A percentile compares a stretch with the other conserved stretches of the same genome.
phyloP scores from a whole-genome alignment of 2,113 vertebrate species.

The Bothrops jararaca region DNA sequence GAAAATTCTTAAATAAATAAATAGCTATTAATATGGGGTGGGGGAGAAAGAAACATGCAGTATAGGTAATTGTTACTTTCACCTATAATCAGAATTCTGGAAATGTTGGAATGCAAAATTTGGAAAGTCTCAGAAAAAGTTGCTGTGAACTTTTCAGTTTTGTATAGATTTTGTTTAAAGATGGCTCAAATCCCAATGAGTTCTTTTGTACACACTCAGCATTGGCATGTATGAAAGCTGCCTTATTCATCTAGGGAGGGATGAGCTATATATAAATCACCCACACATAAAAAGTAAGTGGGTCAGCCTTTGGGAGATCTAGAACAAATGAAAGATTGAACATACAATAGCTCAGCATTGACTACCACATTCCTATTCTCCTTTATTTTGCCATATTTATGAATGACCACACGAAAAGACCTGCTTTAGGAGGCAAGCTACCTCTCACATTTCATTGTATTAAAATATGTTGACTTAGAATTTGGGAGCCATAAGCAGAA shows the following conservation, averaged over 20 bases:
- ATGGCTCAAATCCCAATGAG: background rate
- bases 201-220: background rate
- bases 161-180: background rate
- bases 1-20: background rate
- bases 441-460: background rate
- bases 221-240: background rate
- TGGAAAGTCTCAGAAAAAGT: background rate
- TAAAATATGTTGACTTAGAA: constrained; percentile 33
- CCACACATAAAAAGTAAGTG: background rate
- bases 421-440: constrained; percentile 1
- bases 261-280: background rate
- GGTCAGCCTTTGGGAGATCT: background rate
- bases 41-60: background rate
- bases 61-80: background rate
- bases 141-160: background rate
- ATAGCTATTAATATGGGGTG: background rate
- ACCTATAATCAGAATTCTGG: background rate
- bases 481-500: background rate
- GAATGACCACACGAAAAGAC: background rate
- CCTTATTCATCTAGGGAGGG: background rate
- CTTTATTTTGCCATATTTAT: background rate
- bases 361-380: background rate
- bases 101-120: background rate
- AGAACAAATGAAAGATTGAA: background rate
- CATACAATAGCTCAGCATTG: background rate